A percentile compares a stretch with the other conserved stretches of the same genome.
Evolutionary conservation across 2,888 invertebrate species (phyloP).

Genomic region (Tenthredo mesomela): DNA sequence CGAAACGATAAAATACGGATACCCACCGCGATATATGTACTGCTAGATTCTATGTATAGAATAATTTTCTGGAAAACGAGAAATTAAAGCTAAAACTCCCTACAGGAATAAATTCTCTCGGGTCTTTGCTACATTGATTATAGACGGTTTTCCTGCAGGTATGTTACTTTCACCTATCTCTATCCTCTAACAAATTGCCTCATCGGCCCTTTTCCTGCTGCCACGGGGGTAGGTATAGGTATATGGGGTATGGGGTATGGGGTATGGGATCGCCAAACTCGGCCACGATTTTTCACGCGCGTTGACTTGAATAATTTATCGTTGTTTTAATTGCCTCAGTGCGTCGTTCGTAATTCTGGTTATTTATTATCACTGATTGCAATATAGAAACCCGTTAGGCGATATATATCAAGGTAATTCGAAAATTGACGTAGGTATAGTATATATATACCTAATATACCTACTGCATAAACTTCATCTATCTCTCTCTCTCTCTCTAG

Average conservation of each 20-base stretch:
- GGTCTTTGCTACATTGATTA: slow-evolving; percentile 38
- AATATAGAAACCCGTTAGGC: slow-evolving; percentile 17
- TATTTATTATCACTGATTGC: slow-evolving; percentile 38
- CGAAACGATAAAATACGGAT: slow-evolving; percentile 19
- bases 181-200: slow-evolving; percentile 29
- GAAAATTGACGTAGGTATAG: neutral
- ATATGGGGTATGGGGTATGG: neutral
- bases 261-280: neutral
- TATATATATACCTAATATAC: neutral
- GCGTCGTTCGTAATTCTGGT: slow-evolving; percentile 40
- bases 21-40: neutral
- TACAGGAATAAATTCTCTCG: slow-evolving; percentile 19
- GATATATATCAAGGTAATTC: neutral
- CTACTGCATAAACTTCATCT: neutral
- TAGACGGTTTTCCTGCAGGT: neutral
- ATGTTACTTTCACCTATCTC: slow-evolving; percentile 11
- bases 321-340: slow-evolving; percentile 37
- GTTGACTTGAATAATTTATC: slow-evolving; percentile 47
- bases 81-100: neutral
- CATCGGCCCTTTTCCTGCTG: slow-evolving; percentile 10
- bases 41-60: neutral
- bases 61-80: slow-evolving; percentile 17
- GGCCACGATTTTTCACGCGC: slow-evolving; percentile 37
- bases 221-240: neutral
- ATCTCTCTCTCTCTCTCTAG: neutral